phyloP scores from a whole-genome alignment of 2,888 invertebrate genomes.

The Melitaea athalia region DNA sequence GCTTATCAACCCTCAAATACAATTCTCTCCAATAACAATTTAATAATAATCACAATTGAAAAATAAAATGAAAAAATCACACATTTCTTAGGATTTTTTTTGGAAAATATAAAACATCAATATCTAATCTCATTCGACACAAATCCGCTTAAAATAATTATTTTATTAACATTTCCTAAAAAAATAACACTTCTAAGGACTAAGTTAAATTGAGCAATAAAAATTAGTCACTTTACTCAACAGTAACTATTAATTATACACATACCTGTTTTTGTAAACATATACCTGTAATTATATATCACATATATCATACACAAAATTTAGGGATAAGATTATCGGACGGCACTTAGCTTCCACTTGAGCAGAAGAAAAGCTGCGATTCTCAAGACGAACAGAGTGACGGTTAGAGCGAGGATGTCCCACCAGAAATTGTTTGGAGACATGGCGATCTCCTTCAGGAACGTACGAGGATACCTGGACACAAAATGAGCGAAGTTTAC shows the following conservation, averaged over 20 bases:
- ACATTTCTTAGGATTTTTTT: no score
- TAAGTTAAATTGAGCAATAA: slow-evolving; percentile 1
- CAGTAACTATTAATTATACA: background rate
- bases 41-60: no score
- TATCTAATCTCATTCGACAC: no score
- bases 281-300: background rate
- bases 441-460: slow-evolving; percentile 92
- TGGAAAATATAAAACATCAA: no score
- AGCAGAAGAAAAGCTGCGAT: slow-evolving; percentile 87
- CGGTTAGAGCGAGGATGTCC: slow-evolving; percentile 87
- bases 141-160: no score
- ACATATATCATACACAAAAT: no score
- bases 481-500: no score
- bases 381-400: slow-evolving; percentile 86
- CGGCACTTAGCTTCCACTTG: slow-evolving; percentile 87
- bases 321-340: slow-evolving; percentile 74
- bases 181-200: no score
- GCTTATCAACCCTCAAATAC: no score
- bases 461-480: slow-evolving; percentile 87
- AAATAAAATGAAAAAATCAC: no score
- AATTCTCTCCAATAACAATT: no score
- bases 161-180: no score
- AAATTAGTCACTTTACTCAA: background rate
- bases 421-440: slow-evolving; percentile 91
- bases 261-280: background rate